phyloP scores from a whole-genome alignment of 2,113 vertebrate species.

The Bubo bubo region DNA sequence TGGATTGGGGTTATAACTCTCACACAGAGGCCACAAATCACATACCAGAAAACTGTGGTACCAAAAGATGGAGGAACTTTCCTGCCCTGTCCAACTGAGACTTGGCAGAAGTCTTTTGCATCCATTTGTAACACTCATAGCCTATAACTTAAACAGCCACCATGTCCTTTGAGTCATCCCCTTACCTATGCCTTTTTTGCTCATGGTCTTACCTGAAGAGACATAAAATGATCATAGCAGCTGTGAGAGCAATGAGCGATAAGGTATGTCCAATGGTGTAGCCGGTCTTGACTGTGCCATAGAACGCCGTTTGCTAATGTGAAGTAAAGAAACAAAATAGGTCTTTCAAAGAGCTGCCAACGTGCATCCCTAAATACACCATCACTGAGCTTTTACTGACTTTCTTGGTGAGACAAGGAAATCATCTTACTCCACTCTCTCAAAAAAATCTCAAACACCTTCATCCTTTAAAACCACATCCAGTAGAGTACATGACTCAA shows the following conservation, averaged over 20 bases:
- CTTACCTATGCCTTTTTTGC: background rate
- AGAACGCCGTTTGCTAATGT: constrained; percentile 78
- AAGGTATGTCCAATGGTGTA: constrained; percentile 93
- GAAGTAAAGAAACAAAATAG: background rate
- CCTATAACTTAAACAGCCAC: background rate
- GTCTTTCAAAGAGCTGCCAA: background rate
- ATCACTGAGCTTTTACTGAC: background rate
- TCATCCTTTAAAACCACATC: background rate
- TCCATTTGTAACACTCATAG: too few relatives aligned
- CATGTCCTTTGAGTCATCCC: background rate
- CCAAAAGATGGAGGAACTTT: background rate
- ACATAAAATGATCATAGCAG: constrained; percentile 87
- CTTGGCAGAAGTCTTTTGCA: background rate
- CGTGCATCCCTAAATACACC: background rate
- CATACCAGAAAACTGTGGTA: background rate
- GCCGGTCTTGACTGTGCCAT: constrained; percentile 84
- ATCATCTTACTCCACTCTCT: background rate
- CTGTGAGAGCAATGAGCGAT: constrained; percentile 86
- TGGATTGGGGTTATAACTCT: background rate
- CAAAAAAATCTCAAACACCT: background rate
- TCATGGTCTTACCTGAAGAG: constrained; percentile 86
- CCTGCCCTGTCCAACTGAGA: background rate
- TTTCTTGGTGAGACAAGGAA: background rate
- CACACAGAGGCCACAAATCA: background rate
- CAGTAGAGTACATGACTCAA: rapidly evolving